Base-by-base conservation (phyloP, 2,797 vertebrate species). In the Vireo griseus region DNA sequence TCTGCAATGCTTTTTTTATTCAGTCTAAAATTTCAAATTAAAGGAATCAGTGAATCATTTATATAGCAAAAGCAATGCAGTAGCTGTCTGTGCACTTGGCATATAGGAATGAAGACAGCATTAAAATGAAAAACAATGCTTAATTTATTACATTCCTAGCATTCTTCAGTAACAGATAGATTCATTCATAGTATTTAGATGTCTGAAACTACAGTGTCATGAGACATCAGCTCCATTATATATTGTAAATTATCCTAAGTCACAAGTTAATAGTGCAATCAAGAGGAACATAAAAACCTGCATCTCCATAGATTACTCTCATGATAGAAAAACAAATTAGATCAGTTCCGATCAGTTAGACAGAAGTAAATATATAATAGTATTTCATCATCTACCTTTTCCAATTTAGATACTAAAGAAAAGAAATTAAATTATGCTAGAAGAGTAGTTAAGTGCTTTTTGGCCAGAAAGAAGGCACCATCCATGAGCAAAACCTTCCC, bases 121-220 rank as follows among this genome's bases (percentile, higher is more conserved):
- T 75, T 91, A 92, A 84, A 94, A 83, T 50, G 44, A 75, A 90
- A 90, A 92, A 95, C 87, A 96, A 86, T 90, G 84, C 39, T 21
- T 52, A 47, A 76, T 84, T 96, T 94, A 63, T 85, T 86, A 55
- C 47, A 65, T 93, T 92, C 52, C 58, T 79, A 71, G 25, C 62
- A 75, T 94, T 95, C 78, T 84, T 92, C 73, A 75, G 35, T 47
- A 95, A 96, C 88, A 95, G 92, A 93, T 55, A 90, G 44, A 86
- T 93, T 94, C 68, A 90, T 95, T 97, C 90, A 90, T 45, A 76
- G 47, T 45, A 82, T 61, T 95, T 75, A 69, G 79, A 67, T 1
- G 2, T 78, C 58, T 63, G 84, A 96, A 94, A 68, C 65, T 48
- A 48, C 77, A 69, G 44, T 80, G 50, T 65, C 77, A 83, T 86